Evolutionary conservation across 2,113 vertebrate species (phyloP).

Genomic region (Gnathonemus echidnorhynchus): DNA sequence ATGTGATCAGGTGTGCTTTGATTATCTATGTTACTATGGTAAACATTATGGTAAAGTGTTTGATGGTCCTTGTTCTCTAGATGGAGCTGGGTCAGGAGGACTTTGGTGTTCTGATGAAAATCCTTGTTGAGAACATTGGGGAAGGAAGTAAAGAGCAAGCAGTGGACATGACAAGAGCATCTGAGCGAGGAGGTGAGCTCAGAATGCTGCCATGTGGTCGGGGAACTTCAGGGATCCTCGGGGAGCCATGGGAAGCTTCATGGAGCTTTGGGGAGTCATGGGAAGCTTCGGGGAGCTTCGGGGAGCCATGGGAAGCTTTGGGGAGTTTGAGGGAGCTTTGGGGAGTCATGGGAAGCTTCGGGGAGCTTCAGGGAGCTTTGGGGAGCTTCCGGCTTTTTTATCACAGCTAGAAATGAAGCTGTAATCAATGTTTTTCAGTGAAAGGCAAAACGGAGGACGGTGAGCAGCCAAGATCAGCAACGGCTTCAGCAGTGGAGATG

Average conservation of each 20-base stretch:
- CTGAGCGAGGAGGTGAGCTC: neutral
- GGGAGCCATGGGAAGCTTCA: neutral
- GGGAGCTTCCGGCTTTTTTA: neutral
- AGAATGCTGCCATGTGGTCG: neutral
- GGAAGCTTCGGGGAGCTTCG: neutral
- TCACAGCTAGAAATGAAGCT: neutral
- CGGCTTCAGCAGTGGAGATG: slow-evolving; percentile 20
- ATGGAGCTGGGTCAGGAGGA: slow-evolving; percentile 81
- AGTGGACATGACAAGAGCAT: slow-evolving; percentile 40
- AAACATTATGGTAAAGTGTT: neutral
- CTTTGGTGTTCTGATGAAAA: slow-evolving; percentile 75
- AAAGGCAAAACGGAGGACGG: slow-evolving; percentile 40
- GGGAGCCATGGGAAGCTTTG: neutral
- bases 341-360: neutral
- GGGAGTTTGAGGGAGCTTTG: neutral
- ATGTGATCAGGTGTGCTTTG: neutral
- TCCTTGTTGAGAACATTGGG: slow-evolving; percentile 80
- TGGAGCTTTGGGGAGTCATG: neutral
- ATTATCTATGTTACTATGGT: neutral
- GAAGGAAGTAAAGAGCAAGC: slow-evolving; percentile 58
- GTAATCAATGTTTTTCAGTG: neutral
- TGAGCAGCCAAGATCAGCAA: slow-evolving; percentile 33
- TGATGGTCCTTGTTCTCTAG: slow-evolving; percentile 46
- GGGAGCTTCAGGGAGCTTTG: neutral
- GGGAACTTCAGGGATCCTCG: neutral